Conservation (phyloP, 2,888 invertebrate species). For the Machimus rusticus region DNA sequence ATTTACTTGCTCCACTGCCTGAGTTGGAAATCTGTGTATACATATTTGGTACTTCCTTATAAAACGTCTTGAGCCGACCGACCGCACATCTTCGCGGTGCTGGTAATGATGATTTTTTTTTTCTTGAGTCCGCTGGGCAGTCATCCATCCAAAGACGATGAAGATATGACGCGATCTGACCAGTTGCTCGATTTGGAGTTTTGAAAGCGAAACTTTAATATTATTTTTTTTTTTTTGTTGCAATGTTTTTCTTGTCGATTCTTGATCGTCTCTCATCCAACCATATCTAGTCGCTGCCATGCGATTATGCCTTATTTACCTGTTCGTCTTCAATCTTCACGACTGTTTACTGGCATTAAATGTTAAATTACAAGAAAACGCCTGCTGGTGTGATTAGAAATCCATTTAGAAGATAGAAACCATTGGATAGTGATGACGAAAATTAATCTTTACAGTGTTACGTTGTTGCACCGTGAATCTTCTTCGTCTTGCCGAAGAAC, state of each 20-base stretch:
- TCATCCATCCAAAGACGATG: not conserved
- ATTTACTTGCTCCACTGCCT: not conserved
- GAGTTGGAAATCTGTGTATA: not conserved
- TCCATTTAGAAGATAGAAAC: not conserved
- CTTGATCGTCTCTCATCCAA: not conserved
- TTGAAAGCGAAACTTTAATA: constrained; percentile 14
- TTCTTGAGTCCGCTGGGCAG: not conserved
- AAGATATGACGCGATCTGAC: not conserved
- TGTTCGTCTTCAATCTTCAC: not conserved
- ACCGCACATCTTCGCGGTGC: not conserved
- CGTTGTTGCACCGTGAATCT: not conserved
- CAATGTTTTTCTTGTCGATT: not conserved
- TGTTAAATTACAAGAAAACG: not conserved
- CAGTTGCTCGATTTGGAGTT: constrained; percentile 1
- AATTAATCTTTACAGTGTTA: not conserved
- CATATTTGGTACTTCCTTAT: not conserved
- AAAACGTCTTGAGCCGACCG: not conserved
- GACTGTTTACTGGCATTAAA: not conserved
- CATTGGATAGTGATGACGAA: not conserved
- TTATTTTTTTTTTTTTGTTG: not conserved
- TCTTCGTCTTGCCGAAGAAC: not conserved
- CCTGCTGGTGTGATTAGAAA: not conserved
- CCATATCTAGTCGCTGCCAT: not conserved
- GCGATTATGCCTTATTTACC: not conserved
- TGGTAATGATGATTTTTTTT: not conserved